Evolutionary conservation across 2,113 vertebrate species (phyloP).

Genomic region (Emberiza fucata): DNA sequence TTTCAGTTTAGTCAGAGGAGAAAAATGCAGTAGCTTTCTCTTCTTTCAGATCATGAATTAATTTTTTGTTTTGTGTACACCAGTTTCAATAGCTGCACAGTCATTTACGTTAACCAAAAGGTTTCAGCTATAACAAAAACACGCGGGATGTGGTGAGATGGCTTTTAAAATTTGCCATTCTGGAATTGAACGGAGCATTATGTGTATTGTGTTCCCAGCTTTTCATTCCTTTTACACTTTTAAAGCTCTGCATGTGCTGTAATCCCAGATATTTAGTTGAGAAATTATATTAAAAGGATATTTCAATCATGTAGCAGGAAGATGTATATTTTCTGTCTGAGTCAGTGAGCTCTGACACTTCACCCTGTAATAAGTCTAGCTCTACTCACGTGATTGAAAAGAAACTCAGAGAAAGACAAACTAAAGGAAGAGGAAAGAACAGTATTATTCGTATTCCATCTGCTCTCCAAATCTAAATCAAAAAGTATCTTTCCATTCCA

Average conservation of each 20-base stretch:
- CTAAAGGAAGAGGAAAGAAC: not conserved
- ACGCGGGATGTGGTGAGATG: not conserved
- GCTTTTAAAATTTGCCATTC: not conserved
- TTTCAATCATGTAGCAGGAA: not conserved
- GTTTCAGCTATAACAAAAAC: not conserved
- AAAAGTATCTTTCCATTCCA: not conserved
- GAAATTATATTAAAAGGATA: not conserved
- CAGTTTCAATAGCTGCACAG: conserved; percentile 17
- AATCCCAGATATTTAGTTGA: not conserved
- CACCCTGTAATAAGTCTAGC: not conserved
- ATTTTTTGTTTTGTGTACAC: conserved; percentile 5
- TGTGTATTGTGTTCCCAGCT: not conserved
- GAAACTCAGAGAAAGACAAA: not conserved
- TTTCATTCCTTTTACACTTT: not conserved
- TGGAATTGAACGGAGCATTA: not conserved
- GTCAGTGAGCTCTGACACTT: not conserved
- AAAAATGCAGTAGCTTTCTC: conserved; percentile 56
- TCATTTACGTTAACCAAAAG: not conserved
- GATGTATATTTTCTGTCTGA: not conserved
- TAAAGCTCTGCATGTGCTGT: not conserved
- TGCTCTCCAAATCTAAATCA: not conserved
- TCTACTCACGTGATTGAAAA: not conserved
- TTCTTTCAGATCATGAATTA: conserved; percentile 31
- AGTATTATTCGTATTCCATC: not conserved
- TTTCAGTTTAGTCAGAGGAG: conserved; percentile 47